Conservation (phyloP, 2,888 invertebrate genomes). For the Lochmaea crataegi region DNA sequence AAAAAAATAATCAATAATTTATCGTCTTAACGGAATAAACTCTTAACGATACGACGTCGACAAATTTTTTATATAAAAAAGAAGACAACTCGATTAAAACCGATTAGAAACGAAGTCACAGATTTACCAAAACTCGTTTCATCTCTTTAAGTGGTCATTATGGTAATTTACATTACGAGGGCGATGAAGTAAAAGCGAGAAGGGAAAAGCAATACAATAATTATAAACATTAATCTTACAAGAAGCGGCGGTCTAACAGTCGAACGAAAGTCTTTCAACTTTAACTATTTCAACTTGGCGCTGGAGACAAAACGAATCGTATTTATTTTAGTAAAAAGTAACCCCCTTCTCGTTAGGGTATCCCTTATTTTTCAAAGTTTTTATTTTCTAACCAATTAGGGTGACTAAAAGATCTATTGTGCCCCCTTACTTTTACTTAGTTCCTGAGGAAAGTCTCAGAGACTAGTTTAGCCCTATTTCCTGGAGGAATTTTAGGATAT, state of each 20-base stretch:
- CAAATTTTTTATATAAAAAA: conserved; percentile 4
- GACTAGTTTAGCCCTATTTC: no score
- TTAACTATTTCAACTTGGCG: no score
- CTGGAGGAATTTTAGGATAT: no score
- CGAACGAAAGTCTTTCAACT: no score
- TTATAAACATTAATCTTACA: conserved; percentile 28
- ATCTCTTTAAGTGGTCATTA: neutral
- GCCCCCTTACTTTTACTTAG: no score
- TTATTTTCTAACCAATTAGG: no score
- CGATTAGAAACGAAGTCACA: conserved; percentile 8
- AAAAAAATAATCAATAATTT: neutral
- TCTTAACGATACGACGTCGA: neutral
- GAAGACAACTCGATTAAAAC: neutral
- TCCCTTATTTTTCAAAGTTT: no score
- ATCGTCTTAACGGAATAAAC: neutral
- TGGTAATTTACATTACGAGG: neutral
- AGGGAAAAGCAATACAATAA: conserved; percentile 24
- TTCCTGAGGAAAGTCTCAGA: no score
- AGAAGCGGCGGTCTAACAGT: neutral
- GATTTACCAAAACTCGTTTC: conserved; percentile 9
- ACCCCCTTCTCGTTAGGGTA: no score
- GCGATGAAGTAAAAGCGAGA: neutral
- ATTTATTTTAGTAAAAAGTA: no score
- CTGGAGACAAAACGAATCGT: no score
- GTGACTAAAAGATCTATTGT: no score